Conservation (phyloP, 2,113 vertebrate species). For the Podarcis cretensis region DNA sequence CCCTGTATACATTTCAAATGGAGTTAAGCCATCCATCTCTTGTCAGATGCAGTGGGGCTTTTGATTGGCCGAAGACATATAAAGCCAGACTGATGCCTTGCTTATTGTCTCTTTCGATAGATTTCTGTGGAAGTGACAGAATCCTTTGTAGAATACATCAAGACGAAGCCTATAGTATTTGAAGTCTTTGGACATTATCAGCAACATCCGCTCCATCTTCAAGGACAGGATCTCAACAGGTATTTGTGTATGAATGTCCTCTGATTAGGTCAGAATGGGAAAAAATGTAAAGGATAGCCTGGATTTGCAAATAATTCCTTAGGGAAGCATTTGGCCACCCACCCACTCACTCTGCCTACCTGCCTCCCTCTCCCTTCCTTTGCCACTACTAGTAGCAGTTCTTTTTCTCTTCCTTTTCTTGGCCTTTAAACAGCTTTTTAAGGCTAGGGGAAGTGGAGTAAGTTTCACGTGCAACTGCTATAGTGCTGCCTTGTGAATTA, state of each 20-base stretch:
- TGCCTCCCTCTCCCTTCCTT: neutral
- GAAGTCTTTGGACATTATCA: slow-evolving; percentile 99
- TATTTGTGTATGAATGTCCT: slow-evolving; percentile 48
- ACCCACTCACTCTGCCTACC: neutral
- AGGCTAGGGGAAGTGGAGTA: neutral
- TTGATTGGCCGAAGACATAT: fast-evolving
- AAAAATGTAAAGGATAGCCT: neutral
- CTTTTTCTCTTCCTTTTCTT: neutral
- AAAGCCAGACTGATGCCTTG: neutral
- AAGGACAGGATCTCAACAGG: slow-evolving; percentile 92
- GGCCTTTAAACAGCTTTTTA: neutral
- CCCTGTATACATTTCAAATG: too few relatives aligned
- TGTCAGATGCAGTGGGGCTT: neutral
- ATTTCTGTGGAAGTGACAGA: slow-evolving; percentile 96
- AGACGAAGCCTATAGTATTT: slow-evolving; percentile 95
- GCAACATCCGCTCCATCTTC: slow-evolving; percentile 90
- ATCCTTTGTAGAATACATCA: slow-evolving; percentile 97
- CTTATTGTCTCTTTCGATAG: slow-evolving; percentile 66
- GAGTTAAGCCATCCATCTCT: neutral
- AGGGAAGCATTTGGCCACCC: neutral
- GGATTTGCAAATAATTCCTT: neutral
- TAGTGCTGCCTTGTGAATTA: neutral
- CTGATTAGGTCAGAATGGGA: neutral
- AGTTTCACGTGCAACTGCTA: neutral
- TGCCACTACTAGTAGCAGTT: neutral